These are phyloP conservation scores for Lepisosteus oculatus DNA, from an alignment of 2,113 vertebrate genomes.

Conservation along the genomic window DNA sequence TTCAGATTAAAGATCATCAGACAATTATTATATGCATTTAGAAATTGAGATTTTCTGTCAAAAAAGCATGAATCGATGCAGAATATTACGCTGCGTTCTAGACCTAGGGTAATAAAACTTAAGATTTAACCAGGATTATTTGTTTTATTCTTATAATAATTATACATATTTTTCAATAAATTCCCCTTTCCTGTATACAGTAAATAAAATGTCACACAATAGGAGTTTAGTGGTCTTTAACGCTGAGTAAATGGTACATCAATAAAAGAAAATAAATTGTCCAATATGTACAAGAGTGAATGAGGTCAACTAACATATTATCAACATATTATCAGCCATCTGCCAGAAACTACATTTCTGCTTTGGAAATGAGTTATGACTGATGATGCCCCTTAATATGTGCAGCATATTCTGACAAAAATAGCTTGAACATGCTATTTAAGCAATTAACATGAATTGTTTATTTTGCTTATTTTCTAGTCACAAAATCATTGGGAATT, in stretches of 20 bases:
- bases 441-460: slow-evolving; percentile 15
- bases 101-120: slow-evolving; percentile 33
- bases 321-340: slow-evolving; percentile 24
- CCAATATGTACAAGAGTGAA: slow-evolving; percentile 3
- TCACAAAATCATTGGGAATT: slow-evolving; percentile 16
- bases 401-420: slow-evolving; percentile 20
- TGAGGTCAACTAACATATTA: slow-evolving; percentile 26
- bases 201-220: slow-evolving; percentile 13
- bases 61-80: slow-evolving; percentile 64
- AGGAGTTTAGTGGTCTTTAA: slow-evolving; percentile 4
- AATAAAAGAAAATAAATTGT: not conserved
- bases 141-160: no score
- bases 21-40: not conserved
- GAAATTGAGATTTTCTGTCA: slow-evolving; percentile 31
- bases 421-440: slow-evolving; percentile 32
- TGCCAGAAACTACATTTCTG: no score
- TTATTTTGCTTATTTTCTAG: slow-evolving; percentile 11
- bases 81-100: slow-evolving; percentile 52
- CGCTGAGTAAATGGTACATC: not conserved
- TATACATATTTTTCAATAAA: no score
- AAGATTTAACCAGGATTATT: no score
- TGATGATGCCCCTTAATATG: slow-evolving; percentile 6
- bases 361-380: slow-evolving; percentile 1
- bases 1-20: slow-evolving; percentile 52
- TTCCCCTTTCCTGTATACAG: slow-evolving; percentile 18